These are phyloP conservation scores for Sterna hirundo DNA, from an alignment of 2,113 vertebrate species.

Conservation along the genomic window DNA sequence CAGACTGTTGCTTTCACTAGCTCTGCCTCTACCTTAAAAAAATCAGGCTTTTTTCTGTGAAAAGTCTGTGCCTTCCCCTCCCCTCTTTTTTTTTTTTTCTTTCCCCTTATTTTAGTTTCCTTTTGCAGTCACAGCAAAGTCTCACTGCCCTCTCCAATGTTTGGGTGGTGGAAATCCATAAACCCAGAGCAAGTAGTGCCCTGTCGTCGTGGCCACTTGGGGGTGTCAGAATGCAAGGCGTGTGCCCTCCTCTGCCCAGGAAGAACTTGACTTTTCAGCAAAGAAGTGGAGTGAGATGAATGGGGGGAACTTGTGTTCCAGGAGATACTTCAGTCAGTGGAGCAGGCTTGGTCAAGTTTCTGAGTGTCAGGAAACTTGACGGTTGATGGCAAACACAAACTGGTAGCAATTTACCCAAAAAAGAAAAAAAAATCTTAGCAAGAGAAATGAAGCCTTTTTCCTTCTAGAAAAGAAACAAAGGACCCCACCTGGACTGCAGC, in stretches of 20 bases:
- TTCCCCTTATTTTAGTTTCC: neutral
- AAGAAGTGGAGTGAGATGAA: neutral
- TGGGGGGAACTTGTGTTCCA: neutral
- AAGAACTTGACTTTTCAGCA: rapidly evolving
- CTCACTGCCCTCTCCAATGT: neutral
- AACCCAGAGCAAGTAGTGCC: neutral
- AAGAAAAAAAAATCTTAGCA: neutral
- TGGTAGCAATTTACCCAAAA: neutral
- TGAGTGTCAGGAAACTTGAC: neutral
- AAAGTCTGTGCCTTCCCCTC: neutral
- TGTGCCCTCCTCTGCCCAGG: neutral
- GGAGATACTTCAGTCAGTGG: neutral
- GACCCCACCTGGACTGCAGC: neutral
- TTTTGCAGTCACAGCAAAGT: neutral
- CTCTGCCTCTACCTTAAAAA: neutral
- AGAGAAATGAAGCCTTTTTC: neutral
- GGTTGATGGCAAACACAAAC: neutral
- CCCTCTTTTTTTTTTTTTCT: neutral
- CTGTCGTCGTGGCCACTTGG: neutral
- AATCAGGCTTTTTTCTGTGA: neutral
- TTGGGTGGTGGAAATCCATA: neutral
- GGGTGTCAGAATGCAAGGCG: neutral
- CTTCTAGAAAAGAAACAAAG: neutral
- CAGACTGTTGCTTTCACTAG: neutral
- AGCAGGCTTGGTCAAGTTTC: neutral